Conservation (phyloP, 2,888 invertebrate genomes). For the Phyllotreta striolata region DNA sequence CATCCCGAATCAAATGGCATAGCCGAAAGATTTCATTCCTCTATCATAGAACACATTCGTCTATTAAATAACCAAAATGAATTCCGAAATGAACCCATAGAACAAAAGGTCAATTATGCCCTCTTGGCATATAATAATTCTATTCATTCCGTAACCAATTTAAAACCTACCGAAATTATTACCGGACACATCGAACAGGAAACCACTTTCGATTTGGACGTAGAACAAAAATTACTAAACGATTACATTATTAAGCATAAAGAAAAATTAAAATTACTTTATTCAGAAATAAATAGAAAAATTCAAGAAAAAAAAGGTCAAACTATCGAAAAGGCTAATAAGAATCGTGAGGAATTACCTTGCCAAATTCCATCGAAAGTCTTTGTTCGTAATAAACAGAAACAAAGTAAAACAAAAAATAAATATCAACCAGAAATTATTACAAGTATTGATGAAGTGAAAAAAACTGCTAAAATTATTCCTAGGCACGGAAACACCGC, state of each 20-base stretch:
- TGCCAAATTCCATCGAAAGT: not conserved
- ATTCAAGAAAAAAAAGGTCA: too few species aligned
- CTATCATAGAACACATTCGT: not conserved
- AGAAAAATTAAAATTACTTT: too few species aligned
- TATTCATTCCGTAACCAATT: slow-evolving; percentile 15
- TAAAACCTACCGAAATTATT: slow-evolving; percentile 21
- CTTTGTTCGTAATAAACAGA: slow-evolving; percentile 16
- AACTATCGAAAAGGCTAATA: too few species aligned
- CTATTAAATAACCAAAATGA: not conserved
- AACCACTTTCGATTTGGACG: slow-evolving; percentile 17
- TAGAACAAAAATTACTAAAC: too few species aligned
- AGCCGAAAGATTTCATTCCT: slow-evolving; percentile 15
- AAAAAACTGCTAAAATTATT: slow-evolving; percentile 8
- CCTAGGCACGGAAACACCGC: slow-evolving; percentile 11
- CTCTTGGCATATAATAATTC: slow-evolving; percentile 25
- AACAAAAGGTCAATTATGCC: slow-evolving; percentile 14
- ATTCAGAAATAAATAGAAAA: too few species aligned
- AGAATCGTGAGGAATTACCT: too few species aligned
- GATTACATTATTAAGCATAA: too few species aligned
- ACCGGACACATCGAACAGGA: slow-evolving; percentile 8
- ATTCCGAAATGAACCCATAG: not conserved
- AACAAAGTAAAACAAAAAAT: slow-evolving; percentile 12
- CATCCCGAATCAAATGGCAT: slow-evolving; percentile 13
- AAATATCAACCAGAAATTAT: slow-evolving; percentile 17
- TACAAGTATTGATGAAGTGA: slow-evolving; percentile 2